A percentile compares a stretch with the other conserved stretches of the same genome.
Evolutionary conservation across 1,140 invertebrate genomes (phyloP).

Genomic region (Physella acuta): DNA sequence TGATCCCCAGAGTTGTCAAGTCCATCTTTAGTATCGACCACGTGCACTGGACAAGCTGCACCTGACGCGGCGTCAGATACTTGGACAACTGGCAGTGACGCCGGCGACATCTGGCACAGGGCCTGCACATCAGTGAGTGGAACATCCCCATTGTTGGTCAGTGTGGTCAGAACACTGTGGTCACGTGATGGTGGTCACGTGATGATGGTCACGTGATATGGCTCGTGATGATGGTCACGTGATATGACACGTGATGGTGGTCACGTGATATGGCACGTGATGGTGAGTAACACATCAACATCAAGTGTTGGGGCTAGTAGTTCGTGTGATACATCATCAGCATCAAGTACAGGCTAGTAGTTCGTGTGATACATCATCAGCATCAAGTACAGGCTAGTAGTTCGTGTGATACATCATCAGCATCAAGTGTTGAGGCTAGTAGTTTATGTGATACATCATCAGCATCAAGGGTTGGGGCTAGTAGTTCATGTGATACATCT

Average conservation of each 20-base stretch:
- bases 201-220: background rate
- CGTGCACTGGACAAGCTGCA: conserved; percentile 19
- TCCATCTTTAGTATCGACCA: conserved; percentile 26
- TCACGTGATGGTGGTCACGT: background rate
- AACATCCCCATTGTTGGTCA: conserved; percentile 5
- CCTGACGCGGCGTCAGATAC: conserved; percentile 6
- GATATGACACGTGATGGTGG: background rate
- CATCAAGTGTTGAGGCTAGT: too few species aligned
- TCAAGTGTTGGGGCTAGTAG: background rate
- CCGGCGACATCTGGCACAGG: background rate
- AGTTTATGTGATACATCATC: too few species aligned
- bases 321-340: background rate
- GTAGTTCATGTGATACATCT: too few species aligned
- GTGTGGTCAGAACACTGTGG: background rate
- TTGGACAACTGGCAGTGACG: conserved; percentile 18
- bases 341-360: too few species aligned
- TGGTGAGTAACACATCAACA: background rate
- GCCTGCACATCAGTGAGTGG: background rate
- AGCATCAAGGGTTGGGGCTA: too few species aligned
- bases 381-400: too few species aligned
- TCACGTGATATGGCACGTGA: background rate
- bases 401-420: too few species aligned
- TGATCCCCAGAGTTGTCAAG: conserved; percentile 14
- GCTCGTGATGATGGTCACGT: background rate
- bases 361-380: too few species aligned